Evolutionary conservation across 2,888 invertebrate genomes (phyloP).

Genomic region (Dicyrtoma fusca): DNA sequence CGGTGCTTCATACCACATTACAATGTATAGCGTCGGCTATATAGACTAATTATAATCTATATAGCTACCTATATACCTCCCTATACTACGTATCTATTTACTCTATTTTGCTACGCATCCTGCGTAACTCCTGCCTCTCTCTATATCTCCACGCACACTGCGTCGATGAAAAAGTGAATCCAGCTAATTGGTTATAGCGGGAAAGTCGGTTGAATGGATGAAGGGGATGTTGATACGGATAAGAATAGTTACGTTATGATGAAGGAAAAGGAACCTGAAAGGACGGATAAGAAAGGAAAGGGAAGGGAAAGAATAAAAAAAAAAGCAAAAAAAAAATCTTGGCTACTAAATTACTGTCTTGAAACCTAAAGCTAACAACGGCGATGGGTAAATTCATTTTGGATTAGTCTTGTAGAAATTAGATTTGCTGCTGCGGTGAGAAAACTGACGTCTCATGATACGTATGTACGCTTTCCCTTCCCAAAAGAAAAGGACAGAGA

Average conservation of each 20-base stretch:
- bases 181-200: slow-evolving; percentile 30
- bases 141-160: not conserved
- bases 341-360: slow-evolving; percentile 29
- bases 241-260: not conserved
- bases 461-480: too few relatives aligned
- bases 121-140: too few relatives aligned
- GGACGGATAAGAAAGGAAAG: not conserved
- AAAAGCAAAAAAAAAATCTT: slow-evolving; percentile 14
- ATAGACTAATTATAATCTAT: too few relatives aligned
- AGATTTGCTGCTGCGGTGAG: slow-evolving; percentile 34
- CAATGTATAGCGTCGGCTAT: too few relatives aligned
- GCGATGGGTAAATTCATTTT: slow-evolving; percentile 34
- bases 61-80: too few relatives aligned
- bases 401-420: slow-evolving; percentile 36
- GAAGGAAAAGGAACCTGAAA: not conserved
- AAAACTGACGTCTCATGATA: slow-evolving; percentile 29
- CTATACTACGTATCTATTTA: too few relatives aligned
- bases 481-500: too few relatives aligned
- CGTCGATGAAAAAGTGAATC: slow-evolving; percentile 4
- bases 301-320: not conserved
- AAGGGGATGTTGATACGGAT: slow-evolving; percentile 4
- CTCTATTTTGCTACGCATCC: too few relatives aligned
- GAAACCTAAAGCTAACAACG: slow-evolving; percentile 13
- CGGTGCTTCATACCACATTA: too few relatives aligned
- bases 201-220: slow-evolving; percentile 3